These are phyloP conservation scores for Odocoileus hemionus DNA, from an alignment of 2,113 vertebrate genomes.

Conservation along the genomic window DNA sequence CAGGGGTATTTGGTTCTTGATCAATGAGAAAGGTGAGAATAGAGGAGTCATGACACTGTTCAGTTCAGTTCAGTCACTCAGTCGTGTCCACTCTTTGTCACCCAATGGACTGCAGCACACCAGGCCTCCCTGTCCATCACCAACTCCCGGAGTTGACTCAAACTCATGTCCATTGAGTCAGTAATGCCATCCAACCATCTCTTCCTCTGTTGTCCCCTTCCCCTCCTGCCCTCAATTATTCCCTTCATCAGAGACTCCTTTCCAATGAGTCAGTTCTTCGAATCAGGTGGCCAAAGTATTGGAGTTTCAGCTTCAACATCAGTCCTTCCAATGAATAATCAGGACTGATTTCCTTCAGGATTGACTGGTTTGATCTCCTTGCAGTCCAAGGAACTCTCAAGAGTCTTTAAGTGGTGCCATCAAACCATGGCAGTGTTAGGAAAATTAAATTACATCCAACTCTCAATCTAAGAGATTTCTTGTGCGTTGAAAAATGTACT, in stretches of 20 bases:
- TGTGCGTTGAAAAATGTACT: not conserved
- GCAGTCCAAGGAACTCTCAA: not conserved
- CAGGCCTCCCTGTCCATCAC: not conserved
- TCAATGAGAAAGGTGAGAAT: not conserved
- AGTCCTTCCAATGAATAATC: not conserved
- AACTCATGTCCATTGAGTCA: not conserved
- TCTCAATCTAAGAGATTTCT: not conserved
- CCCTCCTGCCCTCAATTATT: too few species aligned
- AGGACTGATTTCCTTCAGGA: not conserved
- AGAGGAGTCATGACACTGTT: not conserved
- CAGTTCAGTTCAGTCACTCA: not conserved
- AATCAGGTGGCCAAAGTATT: not conserved
- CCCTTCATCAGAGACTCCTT: not conserved
- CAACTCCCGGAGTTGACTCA: not conserved
- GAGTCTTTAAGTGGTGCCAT: not conserved
- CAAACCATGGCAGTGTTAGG: not conserved
- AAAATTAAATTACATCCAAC: not conserved
- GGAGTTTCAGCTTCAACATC: not conserved
- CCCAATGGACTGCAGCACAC: not conserved
- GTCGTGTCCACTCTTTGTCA: not conserved
- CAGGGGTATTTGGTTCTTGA: not conserved
- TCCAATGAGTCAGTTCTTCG: not conserved
- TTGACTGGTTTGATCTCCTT: not conserved
- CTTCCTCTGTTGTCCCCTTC: too few species aligned
- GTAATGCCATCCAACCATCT: too few species aligned